Conservation (phyloP, 2,888 invertebrate species). For the Drosophila colorata region DNA sequence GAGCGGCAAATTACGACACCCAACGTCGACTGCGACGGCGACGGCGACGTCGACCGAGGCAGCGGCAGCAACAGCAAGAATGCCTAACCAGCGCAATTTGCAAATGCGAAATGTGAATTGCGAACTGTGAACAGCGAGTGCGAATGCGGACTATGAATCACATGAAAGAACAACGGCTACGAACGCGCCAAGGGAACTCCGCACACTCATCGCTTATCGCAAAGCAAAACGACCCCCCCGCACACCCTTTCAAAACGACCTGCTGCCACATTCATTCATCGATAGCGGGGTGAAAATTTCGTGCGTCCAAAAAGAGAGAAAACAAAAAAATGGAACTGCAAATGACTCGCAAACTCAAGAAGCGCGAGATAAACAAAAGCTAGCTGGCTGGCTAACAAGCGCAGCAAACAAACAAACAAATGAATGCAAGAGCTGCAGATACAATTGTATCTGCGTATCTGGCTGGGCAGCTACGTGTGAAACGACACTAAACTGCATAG, state of each 20-base stretch:
- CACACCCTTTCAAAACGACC: background rate
- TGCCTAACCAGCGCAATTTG: constrained; percentile 78
- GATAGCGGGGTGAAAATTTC: constrained; percentile 58
- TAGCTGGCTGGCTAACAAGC: constrained; percentile 6
- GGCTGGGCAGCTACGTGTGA: constrained; percentile 61
- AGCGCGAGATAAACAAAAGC: constrained; percentile 40
- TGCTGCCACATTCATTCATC: constrained; percentile 63
- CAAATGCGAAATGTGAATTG: constrained; percentile 42
- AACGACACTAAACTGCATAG: constrained; percentile 72
- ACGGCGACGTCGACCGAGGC: constrained; percentile 4
- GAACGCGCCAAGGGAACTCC: constrained; percentile 71
- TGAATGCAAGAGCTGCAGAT: constrained; percentile 40
- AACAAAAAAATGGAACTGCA: constrained; percentile 1
- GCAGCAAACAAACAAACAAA: constrained; percentile 33
- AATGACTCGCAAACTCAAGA: constrained; percentile 38
- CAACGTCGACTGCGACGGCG: constrained; percentile 5
- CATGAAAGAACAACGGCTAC: constrained; percentile 39
- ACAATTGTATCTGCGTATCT: constrained; percentile 41
- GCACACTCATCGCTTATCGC: constrained; percentile 71
- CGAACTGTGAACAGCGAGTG: constrained; percentile 3
- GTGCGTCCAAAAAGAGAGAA: constrained; percentile 63
- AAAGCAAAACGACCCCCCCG: constrained; percentile 5
- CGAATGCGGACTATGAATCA: constrained; percentile 56
- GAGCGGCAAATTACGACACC: constrained; percentile 55
- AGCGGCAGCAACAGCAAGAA: constrained; percentile 33